Percentiles rank a stretch among this genome's conserved stretches.
These are phyloP conservation scores for Chamaedrilus cognettii DNA, from an alignment of 2,888 invertebrate species.

Conservation along the genomic window DNA sequence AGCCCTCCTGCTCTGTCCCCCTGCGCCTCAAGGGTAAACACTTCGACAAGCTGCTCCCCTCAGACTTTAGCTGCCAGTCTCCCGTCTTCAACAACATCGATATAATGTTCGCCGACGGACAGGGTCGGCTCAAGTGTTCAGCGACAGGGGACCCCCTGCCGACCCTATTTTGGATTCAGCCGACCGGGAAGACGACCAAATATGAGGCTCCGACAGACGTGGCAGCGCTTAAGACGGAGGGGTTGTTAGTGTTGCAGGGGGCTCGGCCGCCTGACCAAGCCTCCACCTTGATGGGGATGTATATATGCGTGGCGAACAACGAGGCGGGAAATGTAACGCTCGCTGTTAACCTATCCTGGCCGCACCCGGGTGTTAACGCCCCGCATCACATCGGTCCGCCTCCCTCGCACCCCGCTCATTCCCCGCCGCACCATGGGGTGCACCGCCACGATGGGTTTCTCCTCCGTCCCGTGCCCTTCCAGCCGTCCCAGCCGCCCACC, in stretches of 20 bases:
- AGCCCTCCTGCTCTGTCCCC: constrained; percentile 52
- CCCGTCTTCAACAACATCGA: constrained; percentile 57
- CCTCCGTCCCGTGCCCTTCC: too few species aligned
- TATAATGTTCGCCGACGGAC: constrained; percentile 46
- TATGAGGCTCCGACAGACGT: constrained; percentile 43
- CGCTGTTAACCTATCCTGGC: constrained; percentile 54
- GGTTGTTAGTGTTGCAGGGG: background rate
- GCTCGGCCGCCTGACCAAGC: background rate
- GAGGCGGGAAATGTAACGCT: constrained; percentile 57
- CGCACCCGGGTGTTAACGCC: too few species aligned
- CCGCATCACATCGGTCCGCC: too few species aligned
- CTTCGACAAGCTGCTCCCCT: constrained; percentile 46
- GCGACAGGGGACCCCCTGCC: constrained; percentile 57
- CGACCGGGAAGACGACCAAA: constrained; percentile 47
- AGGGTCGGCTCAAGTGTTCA: constrained; percentile 51
- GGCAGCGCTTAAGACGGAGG: constrained; percentile 2
- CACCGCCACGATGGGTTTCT: too few species aligned
- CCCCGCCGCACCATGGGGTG: constrained; percentile 4
- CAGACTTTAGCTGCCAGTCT: constrained; percentile 51
- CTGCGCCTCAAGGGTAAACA: constrained; percentile 42
- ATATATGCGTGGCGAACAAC: constrained; percentile 56
- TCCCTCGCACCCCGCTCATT: background rate
- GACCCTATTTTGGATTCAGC: constrained; percentile 54
- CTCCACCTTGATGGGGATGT: constrained; percentile 41
- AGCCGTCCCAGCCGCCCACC: constrained; percentile 1